Evolutionary conservation across 2,888 invertebrate species (phyloP).

Genomic region (Adelphocoris suturalis): DNA sequence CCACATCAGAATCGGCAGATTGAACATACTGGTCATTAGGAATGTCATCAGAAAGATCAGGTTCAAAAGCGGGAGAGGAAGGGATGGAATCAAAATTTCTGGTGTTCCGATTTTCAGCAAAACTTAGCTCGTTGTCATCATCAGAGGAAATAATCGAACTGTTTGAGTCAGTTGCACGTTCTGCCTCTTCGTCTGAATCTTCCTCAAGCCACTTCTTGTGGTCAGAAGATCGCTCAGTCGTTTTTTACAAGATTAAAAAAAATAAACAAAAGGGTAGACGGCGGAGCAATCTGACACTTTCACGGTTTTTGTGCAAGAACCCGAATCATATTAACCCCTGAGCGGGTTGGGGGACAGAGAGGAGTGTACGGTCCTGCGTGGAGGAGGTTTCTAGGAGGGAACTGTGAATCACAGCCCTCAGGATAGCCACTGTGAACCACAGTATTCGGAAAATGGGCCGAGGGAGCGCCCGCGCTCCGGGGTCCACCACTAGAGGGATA

Average conservation of each 20-base stretch:
- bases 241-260: conserved; percentile 13
- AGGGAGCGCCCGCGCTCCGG: conserved; percentile 18
- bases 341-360: conserved; percentile 22
- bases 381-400: no score
- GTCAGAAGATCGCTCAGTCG: conserved; percentile 30
- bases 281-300: conserved; percentile 43
- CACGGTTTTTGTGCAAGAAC: conserved; percentile 35
- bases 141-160: conserved; percentile 35
- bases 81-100: conserved; percentile 30
- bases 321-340: neutral
- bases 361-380: neutral
- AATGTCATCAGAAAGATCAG: conserved; percentile 37
- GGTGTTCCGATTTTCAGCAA: conserved; percentile 35
- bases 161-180: conserved; percentile 44
- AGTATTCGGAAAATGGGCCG: neutral
- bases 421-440: neutral
- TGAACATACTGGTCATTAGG: no score
- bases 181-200: conserved; percentile 41
- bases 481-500: neutral
- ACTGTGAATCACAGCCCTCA: neutral
- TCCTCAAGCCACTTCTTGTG: conserved; percentile 34
- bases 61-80: conserved; percentile 47
- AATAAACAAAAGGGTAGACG: conserved; percentile 8
- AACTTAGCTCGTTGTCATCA: conserved; percentile 38
- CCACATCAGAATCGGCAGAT: no score